Conservation (phyloP, 1,140 invertebrate species). For the Acromyrmex echinatior region DNA sequence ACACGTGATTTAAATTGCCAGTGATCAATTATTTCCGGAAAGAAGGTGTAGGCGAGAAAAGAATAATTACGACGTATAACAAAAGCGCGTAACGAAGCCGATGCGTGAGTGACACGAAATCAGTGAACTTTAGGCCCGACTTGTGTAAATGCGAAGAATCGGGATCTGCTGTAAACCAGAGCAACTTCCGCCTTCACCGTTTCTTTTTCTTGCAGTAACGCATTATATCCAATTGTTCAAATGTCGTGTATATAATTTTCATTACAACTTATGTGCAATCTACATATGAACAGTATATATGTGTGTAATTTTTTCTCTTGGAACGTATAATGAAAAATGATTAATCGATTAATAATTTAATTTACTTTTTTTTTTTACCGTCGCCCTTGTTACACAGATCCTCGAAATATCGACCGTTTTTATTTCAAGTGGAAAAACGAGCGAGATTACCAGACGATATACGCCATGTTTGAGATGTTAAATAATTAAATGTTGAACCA, state of each 20-base stretch:
- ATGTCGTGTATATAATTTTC: not conserved
- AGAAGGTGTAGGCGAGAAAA: constrained; percentile 10
- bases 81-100: constrained; percentile 16
- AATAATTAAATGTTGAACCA: constrained; percentile 22
- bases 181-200: not conserved
- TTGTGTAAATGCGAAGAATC: constrained; percentile 17
- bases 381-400: constrained; percentile 34
- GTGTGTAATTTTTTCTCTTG: not conserved
- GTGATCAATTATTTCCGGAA: constrained; percentile 1
- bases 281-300: not conserved
- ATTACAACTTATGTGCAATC: not conserved
- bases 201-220: not conserved
- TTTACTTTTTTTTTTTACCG: constrained; percentile 11
- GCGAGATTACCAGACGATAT: constrained; percentile 31
- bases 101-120: constrained; percentile 27
- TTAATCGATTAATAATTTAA: not conserved
- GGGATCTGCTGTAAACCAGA: constrained; percentile 25
- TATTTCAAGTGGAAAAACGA: constrained; percentile 18
- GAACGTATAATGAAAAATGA: not conserved
- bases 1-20: constrained; percentile 2
- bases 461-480: not conserved
- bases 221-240: not conserved
- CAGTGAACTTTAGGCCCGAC: not conserved
- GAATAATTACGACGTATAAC: constrained; percentile 14
- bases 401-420: constrained; percentile 10